Percentiles rank a stretch among this genome's conserved stretches.
Conservation (phyloP, 2,113 vertebrate species). For the Sarotherodon lohbergeri region DNA sequence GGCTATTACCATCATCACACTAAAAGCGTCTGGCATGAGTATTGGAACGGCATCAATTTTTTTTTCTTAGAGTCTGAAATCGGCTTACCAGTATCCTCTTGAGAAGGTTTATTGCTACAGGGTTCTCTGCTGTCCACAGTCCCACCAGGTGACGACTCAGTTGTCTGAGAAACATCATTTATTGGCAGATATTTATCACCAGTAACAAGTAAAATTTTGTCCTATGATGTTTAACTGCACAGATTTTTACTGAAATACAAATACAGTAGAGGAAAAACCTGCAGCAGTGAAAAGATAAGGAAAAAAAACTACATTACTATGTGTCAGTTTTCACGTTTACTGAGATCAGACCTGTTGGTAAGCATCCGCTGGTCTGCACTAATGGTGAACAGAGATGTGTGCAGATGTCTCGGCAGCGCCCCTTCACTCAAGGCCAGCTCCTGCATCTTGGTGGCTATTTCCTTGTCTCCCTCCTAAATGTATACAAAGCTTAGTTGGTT, state of each 20-base stretch:
- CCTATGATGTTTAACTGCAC: neutral
- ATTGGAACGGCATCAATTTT: neutral
- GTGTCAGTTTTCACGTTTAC: neutral
- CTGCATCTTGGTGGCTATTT: conserved; percentile 98
- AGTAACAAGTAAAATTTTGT: neutral
- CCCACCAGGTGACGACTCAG: conserved; percentile 97
- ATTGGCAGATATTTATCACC: neutral
- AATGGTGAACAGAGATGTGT: conserved; percentile 96
- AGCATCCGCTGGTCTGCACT: conserved; percentile 97
- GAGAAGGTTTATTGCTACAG: conserved; percentile 88
- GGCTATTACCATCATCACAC: neutral
- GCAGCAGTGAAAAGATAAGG: neutral
- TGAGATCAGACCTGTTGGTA: conserved; percentile 83
- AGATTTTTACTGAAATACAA: neutral
- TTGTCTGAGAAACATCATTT: conserved; percentile 74
- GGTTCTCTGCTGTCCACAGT: conserved; percentile 95
- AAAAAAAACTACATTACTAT: neutral
- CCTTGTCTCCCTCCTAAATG: conserved; percentile 93
- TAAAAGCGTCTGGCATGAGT: neutral
- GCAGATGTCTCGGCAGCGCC: conserved; percentile 92
- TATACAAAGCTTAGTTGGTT: neutral
- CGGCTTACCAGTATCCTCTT: conserved; percentile 95
- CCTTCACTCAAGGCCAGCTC: conserved; percentile 97
- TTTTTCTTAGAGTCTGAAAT: neutral
- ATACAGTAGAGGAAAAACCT: neutral